Base-by-base conservation (phyloP, 64 coral and sea anemone species). In the Pachyseris speciosa region DNA sequence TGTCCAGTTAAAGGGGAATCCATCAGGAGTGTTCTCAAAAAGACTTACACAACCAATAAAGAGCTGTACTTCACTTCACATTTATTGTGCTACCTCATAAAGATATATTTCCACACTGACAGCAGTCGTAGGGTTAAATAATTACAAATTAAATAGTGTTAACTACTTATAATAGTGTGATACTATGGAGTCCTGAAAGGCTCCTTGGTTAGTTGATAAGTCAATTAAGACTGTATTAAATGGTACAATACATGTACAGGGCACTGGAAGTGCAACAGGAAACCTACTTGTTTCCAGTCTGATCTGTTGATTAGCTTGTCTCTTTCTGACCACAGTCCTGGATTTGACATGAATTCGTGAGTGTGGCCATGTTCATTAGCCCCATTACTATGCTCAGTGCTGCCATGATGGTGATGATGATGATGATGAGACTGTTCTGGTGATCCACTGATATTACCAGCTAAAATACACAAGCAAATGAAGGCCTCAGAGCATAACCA, bases 321-420 rank as follows among this genome's bases (percentile, higher is more conserved):
- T 66, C 92, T 76, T 13, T 90, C 87, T 47, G 66, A 90, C 92
- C 92, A 94, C 22, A 90, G 49, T 29, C 92, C 92, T 42, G 92
- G 87, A 36, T 75, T 84, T 2, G 87, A 81, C 49, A 94, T 71
- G 34, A 90, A 69, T 64, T 94, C 92, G 75, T 94, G 92, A 9
- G 92, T 84, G 52, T 94, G 92, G 74, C 86, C 86, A 85, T 94
- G 92, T 75, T 94, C 92, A 49, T 92, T 32, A 4, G 38, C 39
- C 26, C 58, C 64, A 47, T 93, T 72, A 31, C 44, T 41, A n/a
- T 93, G 75, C 3, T 83, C 84, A 87, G 63, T 44, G 64, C n/a
- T 6, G 57, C 30, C 48, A 45, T 85, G 83, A 44, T 63, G 30
- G 16, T 81, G 77, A 25, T 83, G 30, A 83, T 83, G 78, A 22